Evolutionary conservation across 2,113 vertebrate genomes (phyloP).

Genomic region (Mus musculus): DNA sequence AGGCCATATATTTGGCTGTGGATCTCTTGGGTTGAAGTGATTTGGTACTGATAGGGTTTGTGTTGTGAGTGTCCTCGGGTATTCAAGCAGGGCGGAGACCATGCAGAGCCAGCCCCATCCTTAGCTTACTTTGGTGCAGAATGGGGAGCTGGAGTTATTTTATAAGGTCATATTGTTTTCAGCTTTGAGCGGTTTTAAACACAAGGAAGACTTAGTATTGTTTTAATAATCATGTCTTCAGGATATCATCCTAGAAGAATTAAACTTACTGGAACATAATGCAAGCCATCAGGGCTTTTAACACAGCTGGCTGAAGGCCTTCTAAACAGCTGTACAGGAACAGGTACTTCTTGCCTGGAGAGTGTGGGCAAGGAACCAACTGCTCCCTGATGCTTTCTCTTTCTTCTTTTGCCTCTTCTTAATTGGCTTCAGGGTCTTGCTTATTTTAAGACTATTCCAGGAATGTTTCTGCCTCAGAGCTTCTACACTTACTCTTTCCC

Average conservation of each 20-base stretch:
- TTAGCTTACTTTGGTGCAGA: not conserved
- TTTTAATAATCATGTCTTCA: slow-evolving; percentile 32
- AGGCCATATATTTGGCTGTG: not conserved
- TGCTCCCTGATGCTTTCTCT: not conserved
- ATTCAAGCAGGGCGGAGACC: not conserved
- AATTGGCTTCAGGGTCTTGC: not conserved
- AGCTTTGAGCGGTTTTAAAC: not conserved
- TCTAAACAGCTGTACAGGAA: not conserved
- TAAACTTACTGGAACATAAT: not conserved
- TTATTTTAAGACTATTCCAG: not conserved
- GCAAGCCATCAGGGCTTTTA: not conserved
- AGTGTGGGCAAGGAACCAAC: too few species aligned
- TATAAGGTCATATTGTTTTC: not conserved
- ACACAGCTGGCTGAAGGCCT: not conserved
- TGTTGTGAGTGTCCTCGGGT: not conserved
- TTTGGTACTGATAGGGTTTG: not conserved
- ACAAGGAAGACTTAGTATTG: not conserved
- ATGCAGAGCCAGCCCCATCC: not conserved
- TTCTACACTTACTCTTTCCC: not conserved
- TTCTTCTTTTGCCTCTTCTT: not conserved
- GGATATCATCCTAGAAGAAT: slow-evolving; percentile 26
- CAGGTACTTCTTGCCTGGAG: not conserved
- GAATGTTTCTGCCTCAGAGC: not conserved
- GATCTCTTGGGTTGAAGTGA: too few species aligned
- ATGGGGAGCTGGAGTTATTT: not conserved